Evolutionary conservation across 1,140 invertebrate genomes (phyloP).

Genomic region (Centruroides sculpturatus): DNA sequence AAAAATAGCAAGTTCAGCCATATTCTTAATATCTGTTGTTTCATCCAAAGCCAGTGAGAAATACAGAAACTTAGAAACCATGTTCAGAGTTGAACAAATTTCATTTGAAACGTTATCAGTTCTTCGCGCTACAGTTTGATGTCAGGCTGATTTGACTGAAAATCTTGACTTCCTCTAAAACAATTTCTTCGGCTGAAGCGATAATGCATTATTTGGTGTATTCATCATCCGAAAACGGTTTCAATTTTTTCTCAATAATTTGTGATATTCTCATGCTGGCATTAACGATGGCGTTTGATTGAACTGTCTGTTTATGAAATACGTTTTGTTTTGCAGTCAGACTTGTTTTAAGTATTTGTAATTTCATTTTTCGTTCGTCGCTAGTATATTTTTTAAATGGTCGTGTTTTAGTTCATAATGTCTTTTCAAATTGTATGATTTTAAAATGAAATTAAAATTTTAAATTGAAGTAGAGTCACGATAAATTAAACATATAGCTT

Average conservation of each 20-base stretch:
- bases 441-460: no score
- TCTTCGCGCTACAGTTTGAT: neutral
- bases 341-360: neutral
- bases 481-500: neutral
- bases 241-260: neutral
- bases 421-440: neutral
- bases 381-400: neutral
- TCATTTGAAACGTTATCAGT: neutral
- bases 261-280: neutral
- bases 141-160: neutral
- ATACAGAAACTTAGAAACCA: neutral
- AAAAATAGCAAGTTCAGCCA: neutral
- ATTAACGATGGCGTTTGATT: neutral
- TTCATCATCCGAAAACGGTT: neutral
- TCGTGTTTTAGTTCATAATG: neutral
- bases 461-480: neutral
- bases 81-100: neutral
- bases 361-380: neutral
- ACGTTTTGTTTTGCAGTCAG: neutral
- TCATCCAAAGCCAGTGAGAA: conserved; percentile 1
- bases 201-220: neutral
- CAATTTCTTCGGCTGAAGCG: neutral
- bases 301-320: neutral
- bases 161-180: neutral
- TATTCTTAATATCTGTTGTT: neutral